Evolutionary conservation across 2,113 vertebrate genomes (phyloP), one percentile per base, ranked within the genome.

Genomic region (Ameiurus melas): DNA sequence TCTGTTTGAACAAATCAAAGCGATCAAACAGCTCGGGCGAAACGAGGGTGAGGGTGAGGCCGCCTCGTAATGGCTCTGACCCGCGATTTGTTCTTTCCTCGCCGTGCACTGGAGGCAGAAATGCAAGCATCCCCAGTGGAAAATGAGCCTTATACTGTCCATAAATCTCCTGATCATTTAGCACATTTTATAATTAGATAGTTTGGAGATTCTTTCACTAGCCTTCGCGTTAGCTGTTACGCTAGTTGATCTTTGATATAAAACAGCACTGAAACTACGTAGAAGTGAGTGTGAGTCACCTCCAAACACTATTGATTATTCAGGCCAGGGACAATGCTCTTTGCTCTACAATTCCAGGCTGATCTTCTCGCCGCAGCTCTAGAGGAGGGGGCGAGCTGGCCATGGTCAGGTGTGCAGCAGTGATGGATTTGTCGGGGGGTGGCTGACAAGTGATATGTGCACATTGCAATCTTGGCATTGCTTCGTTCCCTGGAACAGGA

Each of bases 1-100:
- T 88, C 87, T 91, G 87, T 92, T 90, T 90, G 87, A 91, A 90
- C 87, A 62, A 90, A 89, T 92, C 86, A 88, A 85, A 85, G 85
- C 73, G 85, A 86, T 90, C 78, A 89, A 91, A 91, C 83, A 84
- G 81, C 33, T 73, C 70, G 2, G 33, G 58, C 33, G 22, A 86
- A 83, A 27, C 47, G 12, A 58, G 87, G 68, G 22, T 27, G 43
- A 51, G n/a, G 33, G 25, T 22, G 70, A 51, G 87, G 51, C 62
- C n/a, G 30, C 33, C 6, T 25, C 4, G 83, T 70, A 90, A 84
- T 83, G 13, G 62, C 77, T 92, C 60, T 83, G 83, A 87, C 91
- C 88, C 53, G 33, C 4, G 36, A 75, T 64, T 70, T 81, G 62
- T 33, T 55, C 81, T 70, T 55, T 68, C 16, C 47, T 83, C 77